These are phyloP conservation scores for Sogatella furcifera DNA, from an alignment of 1,140 invertebrate species.

Conservation along the genomic window DNA sequence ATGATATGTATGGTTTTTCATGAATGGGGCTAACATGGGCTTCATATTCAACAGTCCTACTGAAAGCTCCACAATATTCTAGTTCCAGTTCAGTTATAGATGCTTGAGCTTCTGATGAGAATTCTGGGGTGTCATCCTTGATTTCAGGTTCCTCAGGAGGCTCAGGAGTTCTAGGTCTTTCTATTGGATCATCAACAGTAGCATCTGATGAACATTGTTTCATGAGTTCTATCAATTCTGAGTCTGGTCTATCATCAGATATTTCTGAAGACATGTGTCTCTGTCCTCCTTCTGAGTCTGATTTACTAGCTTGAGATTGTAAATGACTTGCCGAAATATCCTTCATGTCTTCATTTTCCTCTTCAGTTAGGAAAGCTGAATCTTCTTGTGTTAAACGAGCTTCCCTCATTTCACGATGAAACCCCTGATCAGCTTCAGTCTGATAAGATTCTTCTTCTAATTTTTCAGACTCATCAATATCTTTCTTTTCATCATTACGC, in stretches of 20 bases:
- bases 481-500: conserved; percentile 33
- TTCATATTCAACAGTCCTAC: conserved; percentile 24
- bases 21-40: conserved; percentile 25
- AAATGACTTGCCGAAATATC: conserved; percentile 28
- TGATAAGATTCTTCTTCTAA: conserved; percentile 30
- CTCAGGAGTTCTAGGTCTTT: conserved; percentile 40
- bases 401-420: conserved; percentile 30
- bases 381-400: conserved; percentile 24
- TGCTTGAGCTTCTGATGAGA: conserved; percentile 27
- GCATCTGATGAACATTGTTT: conserved; percentile 30
- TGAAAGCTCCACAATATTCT: conserved; percentile 25
- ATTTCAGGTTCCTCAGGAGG: conserved; percentile 31
- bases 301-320: conserved; percentile 32
- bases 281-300: conserved; percentile 30
- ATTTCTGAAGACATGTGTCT: conserved; percentile 29
- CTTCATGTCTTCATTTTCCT: conserved; percentile 20
- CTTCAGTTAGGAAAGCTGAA: conserved; percentile 19
- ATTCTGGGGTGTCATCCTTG: conserved; percentile 31
- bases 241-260: conserved; percentile 34
- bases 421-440: conserved; percentile 34
- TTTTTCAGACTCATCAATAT: conserved; percentile 33
- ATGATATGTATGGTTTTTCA: conserved; percentile 17
- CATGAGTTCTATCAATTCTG: conserved; percentile 33
- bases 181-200: conserved; percentile 35
- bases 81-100: conserved; percentile 26